Evolutionary conservation across 2,888 invertebrate genomes (phyloP), one percentile per base, ranked within the genome.

Genomic region (Stratiomys singularior): DNA sequence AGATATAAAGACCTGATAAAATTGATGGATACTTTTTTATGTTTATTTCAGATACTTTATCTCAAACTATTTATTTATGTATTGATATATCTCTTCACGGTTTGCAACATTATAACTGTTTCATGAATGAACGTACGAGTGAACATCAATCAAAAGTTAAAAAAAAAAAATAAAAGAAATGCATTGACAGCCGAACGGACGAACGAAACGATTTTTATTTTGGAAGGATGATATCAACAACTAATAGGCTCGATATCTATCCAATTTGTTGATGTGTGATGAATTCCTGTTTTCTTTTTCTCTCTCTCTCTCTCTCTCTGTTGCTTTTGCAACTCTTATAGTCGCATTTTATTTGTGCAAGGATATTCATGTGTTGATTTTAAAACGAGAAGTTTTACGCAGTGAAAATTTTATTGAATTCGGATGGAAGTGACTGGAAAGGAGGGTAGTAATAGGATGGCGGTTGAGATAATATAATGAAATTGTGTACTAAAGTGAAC

Each of bases 1-100:
- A 9, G 18, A 18, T 52, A 52, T 15, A 18, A n/a, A 9, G 52
- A 52, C 52, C 52, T 60, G 58, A 25, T 23, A 60, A 60, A 60
- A 25, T 60, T 60, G 58, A 60, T 60, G 58, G 21, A 60, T 5
- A 23, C n/a, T n/a, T n/a, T 60, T 60, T 60, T 25, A 60, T 25
- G 18, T 60, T 18, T 11, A 60, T 60, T 60, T 60, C 25, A 25
- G 21, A 21, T 23, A 25, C 23, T 60, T 60, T 9, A 60, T 60
- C 58, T 60, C 9, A 5, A 4, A 25, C 58, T 25, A 25, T 60
- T 60, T 60, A 60, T 60, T 60, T 4, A 60, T 60, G 21, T 7
- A 60, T 60, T 52, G 15, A 18, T 52, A 3, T 37, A 37, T 9
- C 37, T 37, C 37, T 37, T 9, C 37, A 5, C 37, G 37, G 9